Conservation (phyloP, 2,113 vertebrate genomes). For the Oryzias celebensis region DNA sequence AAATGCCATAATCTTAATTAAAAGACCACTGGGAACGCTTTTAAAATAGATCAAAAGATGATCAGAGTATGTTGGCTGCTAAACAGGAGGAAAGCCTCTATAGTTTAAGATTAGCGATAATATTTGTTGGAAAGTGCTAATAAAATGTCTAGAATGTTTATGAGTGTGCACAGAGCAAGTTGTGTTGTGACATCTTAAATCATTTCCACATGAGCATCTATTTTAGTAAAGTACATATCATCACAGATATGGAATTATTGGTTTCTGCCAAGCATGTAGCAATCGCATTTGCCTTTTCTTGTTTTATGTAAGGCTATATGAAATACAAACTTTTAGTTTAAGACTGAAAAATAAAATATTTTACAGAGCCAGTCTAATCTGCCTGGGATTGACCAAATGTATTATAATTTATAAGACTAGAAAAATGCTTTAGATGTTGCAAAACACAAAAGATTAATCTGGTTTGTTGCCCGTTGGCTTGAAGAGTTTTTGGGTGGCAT, state of each 20-base stretch:
- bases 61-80: not conserved
- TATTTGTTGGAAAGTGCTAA: not conserved
- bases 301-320: too few species aligned
- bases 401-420: slow-evolving; percentile 15
- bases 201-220: slow-evolving; percentile 16
- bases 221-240: not conserved
- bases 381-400: not conserved
- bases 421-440: slow-evolving; percentile 24
- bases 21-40: too few species aligned
- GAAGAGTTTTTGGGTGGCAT: slow-evolving; percentile 57
- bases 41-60: too few species aligned
- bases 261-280: too few species aligned
- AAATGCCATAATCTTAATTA: too few species aligned
- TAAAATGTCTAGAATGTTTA: slow-evolving; percentile 16
- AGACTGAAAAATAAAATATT: not conserved
- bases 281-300: too few species aligned
- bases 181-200: slow-evolving; percentile 11
- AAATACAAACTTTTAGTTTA: too few species aligned
- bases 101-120: slow-evolving; percentile 27
- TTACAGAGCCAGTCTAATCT: slow-evolving; percentile 1
- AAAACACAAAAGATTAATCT: slow-evolving; percentile 52
- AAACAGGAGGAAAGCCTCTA: slow-evolving; percentile 17
- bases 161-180: slow-evolving; percentile 1
- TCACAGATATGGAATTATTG: too few species aligned
- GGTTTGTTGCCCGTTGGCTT: slow-evolving; percentile 40